Base-by-base conservation (phyloP, 2,888 invertebrate genomes). In the Teleiodes luculella region DNA sequence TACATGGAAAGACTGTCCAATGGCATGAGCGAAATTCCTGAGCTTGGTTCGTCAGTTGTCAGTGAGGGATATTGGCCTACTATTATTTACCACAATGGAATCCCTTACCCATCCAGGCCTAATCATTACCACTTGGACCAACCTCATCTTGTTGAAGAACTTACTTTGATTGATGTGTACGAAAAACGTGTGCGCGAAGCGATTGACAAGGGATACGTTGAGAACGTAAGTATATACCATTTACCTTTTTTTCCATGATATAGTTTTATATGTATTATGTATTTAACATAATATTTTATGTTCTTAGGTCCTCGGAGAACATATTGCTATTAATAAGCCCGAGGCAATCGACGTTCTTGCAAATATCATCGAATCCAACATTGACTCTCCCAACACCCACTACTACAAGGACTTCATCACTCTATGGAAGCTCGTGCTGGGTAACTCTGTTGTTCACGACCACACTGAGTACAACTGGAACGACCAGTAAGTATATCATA, bases 1-100 rank as follows among this genome's bases (percentile, higher is more conserved):
- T 93, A 95, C 72, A 87, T 95, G 83, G 95, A 95, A 75, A 93
- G 95, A 75, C 81, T 95, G 53, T 92, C 94, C 8, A 92, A 94
- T 70, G 93, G 92, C 57, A 86, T 93, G 48, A 92, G 92, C n/a
- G 92, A 93, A 59, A 92, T 95, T 59, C 86, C 91, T 28, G 85
- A 90, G 8, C 86, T 93, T 56, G 86, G 91, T 28, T 89, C 89
- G 68, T 82, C 90, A 57, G 73, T 89, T 48, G 80, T 93, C 48
- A 75, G 91, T 60, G 83, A 91, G 57, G 93, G 94, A 8, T 94
- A 91, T 78, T 87, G 91, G 48, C 91, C 95, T 47, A 91, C 93
- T 56, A 80, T 95, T 59, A 79, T 91, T 55, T 91, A 92, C 72
- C 87, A 89, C 65, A 94, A 92, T 61, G 95, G 95, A 43, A 80